These are phyloP conservation scores for Parnassius mnemosyne DNA, from an alignment of 2,888 invertebrate species.

Conservation along the genomic window DNA sequence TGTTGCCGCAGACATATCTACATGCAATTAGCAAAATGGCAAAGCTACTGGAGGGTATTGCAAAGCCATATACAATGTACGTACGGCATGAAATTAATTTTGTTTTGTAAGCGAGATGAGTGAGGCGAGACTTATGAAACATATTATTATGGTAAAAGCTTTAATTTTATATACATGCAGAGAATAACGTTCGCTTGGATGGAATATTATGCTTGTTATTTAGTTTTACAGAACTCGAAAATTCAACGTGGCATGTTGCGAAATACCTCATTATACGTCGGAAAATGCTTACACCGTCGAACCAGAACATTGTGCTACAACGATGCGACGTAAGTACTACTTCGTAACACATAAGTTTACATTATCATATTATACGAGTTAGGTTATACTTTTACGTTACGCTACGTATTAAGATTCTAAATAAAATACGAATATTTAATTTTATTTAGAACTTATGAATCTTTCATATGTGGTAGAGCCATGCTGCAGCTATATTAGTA, in stretches of 20 bases:
- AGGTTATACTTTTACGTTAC: background rate
- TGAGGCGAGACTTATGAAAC: conserved; percentile 16
- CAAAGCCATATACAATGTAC: conserved; percentile 22
- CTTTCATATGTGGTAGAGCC: no score
- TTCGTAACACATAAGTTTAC: background rate
- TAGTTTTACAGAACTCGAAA: conserved; percentile 22
- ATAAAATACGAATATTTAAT: conserved; percentile 10
- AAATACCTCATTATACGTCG: conserved; percentile 20
- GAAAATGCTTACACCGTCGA: conserved; percentile 16
- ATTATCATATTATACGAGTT: conserved; percentile 2
- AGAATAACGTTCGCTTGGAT: conserved; percentile 7
- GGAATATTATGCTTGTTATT: conserved; percentile 20
- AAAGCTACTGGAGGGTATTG: conserved; percentile 18
- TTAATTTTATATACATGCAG: conserved; percentile 3
- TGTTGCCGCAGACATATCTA: background rate
- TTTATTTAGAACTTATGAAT: no score
- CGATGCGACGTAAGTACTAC: background rate
- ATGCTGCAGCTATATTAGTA: no score
- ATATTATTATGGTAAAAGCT: conserved; percentile 26
- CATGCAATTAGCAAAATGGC: conserved; percentile 20
- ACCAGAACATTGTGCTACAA: conserved; percentile 12
- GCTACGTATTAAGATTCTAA: background rate
- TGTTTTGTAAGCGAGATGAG: conserved; percentile 25
- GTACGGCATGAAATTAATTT: conserved; percentile 29
- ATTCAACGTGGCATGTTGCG: conserved; percentile 23